Evolutionary conservation across 1,140 invertebrate genomes (phyloP).

Genomic region (Epicauta chinensis): DNA sequence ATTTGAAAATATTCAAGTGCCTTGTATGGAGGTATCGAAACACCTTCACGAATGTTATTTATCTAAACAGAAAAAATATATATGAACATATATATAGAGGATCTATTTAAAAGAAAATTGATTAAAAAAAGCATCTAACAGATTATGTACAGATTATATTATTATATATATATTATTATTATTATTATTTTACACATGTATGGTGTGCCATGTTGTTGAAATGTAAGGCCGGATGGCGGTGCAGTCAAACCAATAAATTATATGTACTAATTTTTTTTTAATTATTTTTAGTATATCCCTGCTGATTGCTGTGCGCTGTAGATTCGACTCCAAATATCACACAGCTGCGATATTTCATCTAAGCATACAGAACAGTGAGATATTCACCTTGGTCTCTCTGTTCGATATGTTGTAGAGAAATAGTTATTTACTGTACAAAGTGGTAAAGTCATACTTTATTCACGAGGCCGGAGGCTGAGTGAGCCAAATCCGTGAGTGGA

Average conservation of each 20-base stretch:
- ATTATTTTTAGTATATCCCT: too few relatives aligned
- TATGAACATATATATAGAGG: conserved; percentile 23
- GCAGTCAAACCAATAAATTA: conserved; percentile 38
- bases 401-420: too few relatives aligned
- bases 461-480: too few relatives aligned
- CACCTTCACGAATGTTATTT: conserved; percentile 28
- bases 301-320: too few relatives aligned
- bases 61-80: conserved; percentile 7
- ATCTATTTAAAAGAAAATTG: conserved; percentile 18
- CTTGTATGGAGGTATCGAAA: conserved; percentile 20
- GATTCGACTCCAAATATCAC: too few relatives aligned
- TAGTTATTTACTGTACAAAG: too few relatives aligned
- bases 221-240: conserved; percentile 33
- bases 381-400: too few relatives aligned
- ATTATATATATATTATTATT: conserved; percentile 32
- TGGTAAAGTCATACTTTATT: too few relatives aligned
- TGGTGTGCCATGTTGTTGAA: conserved; percentile 43
- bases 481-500: too few relatives aligned
- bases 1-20: conserved; percentile 18
- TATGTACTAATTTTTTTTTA: conserved; percentile 26
- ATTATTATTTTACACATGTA: conserved; percentile 42
- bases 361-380: too few relatives aligned
- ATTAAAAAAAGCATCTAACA: conserved; percentile 27
- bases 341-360: too few relatives aligned
- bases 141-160: conserved; percentile 28